Percentiles rank a stretch among this genome's conserved stretches.
Conservation (phyloP, 37 sponge, comb jelly and placozoan genomes). For the Corticium candelabrum region DNA sequence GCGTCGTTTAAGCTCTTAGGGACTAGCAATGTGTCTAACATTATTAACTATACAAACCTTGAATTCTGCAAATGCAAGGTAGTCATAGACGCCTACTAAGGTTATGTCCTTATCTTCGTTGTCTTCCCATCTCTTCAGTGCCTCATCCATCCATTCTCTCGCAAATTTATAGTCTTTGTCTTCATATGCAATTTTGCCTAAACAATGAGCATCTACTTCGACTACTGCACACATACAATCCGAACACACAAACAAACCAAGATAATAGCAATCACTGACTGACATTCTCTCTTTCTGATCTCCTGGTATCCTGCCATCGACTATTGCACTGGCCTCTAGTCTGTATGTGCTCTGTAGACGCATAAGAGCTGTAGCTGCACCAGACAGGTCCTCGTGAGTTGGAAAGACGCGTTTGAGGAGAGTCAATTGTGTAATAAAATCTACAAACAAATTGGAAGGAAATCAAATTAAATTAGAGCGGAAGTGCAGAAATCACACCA, state of each 20-base stretch:
- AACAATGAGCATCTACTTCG: too few relatives aligned
- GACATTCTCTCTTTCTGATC: background rate
- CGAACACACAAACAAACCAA: too few relatives aligned
- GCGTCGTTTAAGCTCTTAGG: too few relatives aligned
- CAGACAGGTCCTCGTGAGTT: constrained; percentile 52
- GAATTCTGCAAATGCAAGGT: constrained; percentile 63
- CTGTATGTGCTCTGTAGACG: constrained; percentile 71
- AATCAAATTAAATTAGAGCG: too few relatives aligned
- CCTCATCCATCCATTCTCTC: constrained; percentile 61
- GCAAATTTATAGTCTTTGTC: constrained; percentile 10
- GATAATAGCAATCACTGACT: background rate
- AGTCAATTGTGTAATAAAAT: too few relatives aligned
- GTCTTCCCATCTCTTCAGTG: constrained; percentile 42
- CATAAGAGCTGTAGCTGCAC: constrained; percentile 50
- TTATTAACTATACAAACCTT: too few relatives aligned
- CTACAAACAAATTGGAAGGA: too few relatives aligned
- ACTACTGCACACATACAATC: too few relatives aligned
- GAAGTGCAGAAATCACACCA: too few relatives aligned
- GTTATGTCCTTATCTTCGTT: constrained; percentile 28
- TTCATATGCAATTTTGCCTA: background rate
- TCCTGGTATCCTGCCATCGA: background rate
- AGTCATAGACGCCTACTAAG: constrained; percentile 47
- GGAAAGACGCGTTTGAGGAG: too few relatives aligned
- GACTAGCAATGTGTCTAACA: too few relatives aligned
- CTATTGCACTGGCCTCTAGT: background rate